Evolutionary conservation across 2,888 invertebrate species (phyloP), one percentile per base, ranked within the genome.

Genomic region (Nymphalis c-album): DNA sequence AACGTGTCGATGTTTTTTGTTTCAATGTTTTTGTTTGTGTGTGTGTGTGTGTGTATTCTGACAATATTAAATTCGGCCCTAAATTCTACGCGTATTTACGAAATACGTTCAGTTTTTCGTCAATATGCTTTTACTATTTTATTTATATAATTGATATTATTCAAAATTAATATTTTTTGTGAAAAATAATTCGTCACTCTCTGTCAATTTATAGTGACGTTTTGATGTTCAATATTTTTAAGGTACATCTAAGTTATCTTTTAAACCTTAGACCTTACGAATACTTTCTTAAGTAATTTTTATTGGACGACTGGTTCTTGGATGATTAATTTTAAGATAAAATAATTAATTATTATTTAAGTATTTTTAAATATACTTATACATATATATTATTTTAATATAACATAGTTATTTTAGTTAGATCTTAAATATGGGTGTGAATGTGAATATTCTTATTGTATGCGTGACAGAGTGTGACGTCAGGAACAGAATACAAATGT

Each of bases 391-490:
- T 31, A 7, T 60, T 13, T 60, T 18, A 47, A n/a, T 16, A 17
- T 47, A n/a, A n/a, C n/a, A 47, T 47, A 17, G 17, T 48, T 18
- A 18, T n/a, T 48, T 48, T n/a, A 17, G 7, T 7, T 48, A n/a
- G 48, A 7, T n/a, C 0, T 18, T 6, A n/a, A n/a, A 16, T 0
- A 47, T n/a, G 7, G 20, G 13, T 17, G 4, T 53, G 40, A 53
- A 40, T n/a, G 4, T 46, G 46, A 50, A 8, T 45, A 48, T 18
- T 40, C 8, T 31, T 31, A n/a, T 60, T 13, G 35, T 35, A 62
- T 8, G 46, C 60, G 55, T 70, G 80, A 83, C 85, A 86, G 88
- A 90, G 88, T 84, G 86, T 88, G 90, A 86, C 82, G 79, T 77
- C 62, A 55, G 46, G 74, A 78, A 76, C 85, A 88, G 87, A 90